Conservation (phyloP, 2,797 vertebrate genomes). For the Helicolenus hilgendorfi region DNA sequence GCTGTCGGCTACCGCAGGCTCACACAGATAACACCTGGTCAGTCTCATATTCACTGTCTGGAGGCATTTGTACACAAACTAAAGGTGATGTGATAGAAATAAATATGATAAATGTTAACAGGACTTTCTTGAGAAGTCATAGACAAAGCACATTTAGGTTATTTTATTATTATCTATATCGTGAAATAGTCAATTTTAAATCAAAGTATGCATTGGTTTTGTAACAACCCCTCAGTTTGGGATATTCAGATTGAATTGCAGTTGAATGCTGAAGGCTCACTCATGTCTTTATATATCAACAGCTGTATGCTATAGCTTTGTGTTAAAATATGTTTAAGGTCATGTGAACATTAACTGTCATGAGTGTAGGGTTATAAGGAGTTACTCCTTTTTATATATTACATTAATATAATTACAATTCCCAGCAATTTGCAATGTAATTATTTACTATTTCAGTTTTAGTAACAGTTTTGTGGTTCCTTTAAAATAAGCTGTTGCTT, state of each 20-base stretch:
- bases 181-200: background rate
- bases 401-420: background rate
- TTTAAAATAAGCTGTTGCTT: background rate
- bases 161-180: background rate
- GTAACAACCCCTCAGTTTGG: background rate
- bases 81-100: background rate
- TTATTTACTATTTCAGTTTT: background rate
- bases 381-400: background rate
- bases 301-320: background rate
- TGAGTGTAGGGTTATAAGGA: background rate
- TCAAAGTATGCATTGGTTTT: background rate
- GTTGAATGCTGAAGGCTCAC: background rate
- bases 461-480: background rate
- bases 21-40: slow-evolving; percentile 61
- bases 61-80: slow-evolving; percentile 13
- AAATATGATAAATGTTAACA: background rate
- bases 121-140: background rate
- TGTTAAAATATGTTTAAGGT: background rate
- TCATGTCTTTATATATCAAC: background rate
- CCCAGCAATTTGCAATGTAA: background rate
- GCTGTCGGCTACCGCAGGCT: slow-evolving; percentile 55
- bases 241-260: background rate
- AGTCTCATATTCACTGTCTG: slow-evolving; percentile 43
- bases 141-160: background rate
- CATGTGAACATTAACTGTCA: background rate